Evolutionary conservation across 2,888 invertebrate species (phyloP).

Genomic region (Agrilus cyanescens): DNA sequence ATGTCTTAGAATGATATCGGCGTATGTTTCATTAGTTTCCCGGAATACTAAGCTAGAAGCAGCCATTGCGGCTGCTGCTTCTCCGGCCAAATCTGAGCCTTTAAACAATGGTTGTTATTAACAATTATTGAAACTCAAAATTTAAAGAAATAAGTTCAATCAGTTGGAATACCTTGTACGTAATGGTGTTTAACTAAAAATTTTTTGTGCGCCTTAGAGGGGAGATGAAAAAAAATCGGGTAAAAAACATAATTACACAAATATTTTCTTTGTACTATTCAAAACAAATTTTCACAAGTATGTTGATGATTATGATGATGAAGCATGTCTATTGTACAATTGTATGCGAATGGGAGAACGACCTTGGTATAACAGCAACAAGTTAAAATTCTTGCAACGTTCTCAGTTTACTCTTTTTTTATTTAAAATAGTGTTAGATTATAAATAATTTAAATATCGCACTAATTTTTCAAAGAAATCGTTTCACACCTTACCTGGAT

Average conservation of each 20-base stretch:
- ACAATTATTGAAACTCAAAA: background rate
- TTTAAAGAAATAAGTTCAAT: background rate
- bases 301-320: no score
- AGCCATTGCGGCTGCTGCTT: conserved; percentile 46
- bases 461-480: background rate
- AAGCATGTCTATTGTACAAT: no score
- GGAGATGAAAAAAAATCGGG: no score
- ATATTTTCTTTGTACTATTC: background rate
- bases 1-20: conserved; percentile 35
- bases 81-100: conserved; percentile 49
- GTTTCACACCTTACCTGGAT: conserved; percentile 34
- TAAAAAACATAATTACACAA: background rate
- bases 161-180: background rate
- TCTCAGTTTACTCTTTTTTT: no score
- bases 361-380: no score
- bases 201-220: no score
- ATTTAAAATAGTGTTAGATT: background rate
- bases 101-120: conserved; percentile 6
- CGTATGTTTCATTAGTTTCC: conserved; percentile 33
- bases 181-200: background rate
- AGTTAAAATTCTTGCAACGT: no score
- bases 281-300: no score
- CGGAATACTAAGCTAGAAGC: conserved; percentile 41
- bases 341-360: no score
- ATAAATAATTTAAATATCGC: conserved; percentile 2